Evolutionary conservation across 2,797 vertebrate genomes (phyloP), one percentile per base, ranked within the genome.

Genomic region (Xenentodon cancila): DNA sequence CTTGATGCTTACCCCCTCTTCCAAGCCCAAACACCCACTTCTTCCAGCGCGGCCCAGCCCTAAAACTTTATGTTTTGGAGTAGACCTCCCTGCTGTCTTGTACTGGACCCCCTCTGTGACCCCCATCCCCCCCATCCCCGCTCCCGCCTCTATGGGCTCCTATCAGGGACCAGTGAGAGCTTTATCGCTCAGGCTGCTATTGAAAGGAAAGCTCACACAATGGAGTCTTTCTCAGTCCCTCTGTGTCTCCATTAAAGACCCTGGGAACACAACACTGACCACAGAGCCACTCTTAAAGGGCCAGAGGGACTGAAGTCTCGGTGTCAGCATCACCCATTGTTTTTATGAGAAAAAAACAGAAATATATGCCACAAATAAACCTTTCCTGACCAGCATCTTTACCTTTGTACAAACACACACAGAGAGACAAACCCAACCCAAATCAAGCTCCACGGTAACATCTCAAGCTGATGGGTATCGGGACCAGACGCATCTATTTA

Each of bases 191-290:
- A 77, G 73, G 88, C 82, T 67, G 80, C 83, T 80, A 81, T 89
- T 94, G 92, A 93, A 92, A 93, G 77, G 88, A 53, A 45, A 82
- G 60, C 49, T 71, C 63, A 88, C 82, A 94, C 92, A 94, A 94
- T 89, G 91, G 91, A 85, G 81, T 90, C 92, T 93, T 94, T 94
- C 93, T 94, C 90, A 90, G 74, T 73, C 77, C 66, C 79, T 83
- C 77, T 89, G 79, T 77, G 82, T 92, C 87, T 93, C 89, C 86
- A 92, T 92, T 91, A 92, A 91, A 93, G 88, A 92, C 75, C 92
- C 91, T 93, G 92, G 91, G 92, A 93, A 94, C 89, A 89, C 85
- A 88, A 73, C 84, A 81, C 81, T 80, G 88, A 86, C 84, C 85
- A 81, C 75, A 70, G 84, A 84, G 71, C 64, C 51, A 15, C 73